These are phyloP conservation scores for Sarcophilus harrisii DNA, from an alignment of 2,797 vertebrate genomes.

Conservation along the genomic window DNA sequence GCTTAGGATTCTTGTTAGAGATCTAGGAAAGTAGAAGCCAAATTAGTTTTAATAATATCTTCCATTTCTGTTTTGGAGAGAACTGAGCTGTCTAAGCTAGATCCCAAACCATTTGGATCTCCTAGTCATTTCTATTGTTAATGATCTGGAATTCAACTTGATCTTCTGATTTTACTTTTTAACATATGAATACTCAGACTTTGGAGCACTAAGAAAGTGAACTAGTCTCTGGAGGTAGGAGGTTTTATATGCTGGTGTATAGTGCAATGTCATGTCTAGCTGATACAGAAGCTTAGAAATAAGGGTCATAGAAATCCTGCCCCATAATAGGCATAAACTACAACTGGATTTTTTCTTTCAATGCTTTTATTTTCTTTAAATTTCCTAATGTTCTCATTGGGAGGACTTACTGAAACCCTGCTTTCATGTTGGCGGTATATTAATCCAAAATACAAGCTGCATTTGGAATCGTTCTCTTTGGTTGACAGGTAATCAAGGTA, in stretches of 20 bases:
- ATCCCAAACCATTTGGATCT: background rate
- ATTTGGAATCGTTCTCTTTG: background rate
- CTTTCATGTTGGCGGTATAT: background rate
- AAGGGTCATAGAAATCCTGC: background rate
- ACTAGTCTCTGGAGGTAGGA: background rate
- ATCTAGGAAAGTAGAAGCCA: background rate
- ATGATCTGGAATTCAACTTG: constrained; percentile 19
- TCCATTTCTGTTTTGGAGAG: constrained; percentile 2
- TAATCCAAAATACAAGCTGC: background rate
- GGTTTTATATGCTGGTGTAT: background rate
- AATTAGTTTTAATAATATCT: background rate
- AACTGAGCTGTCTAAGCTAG: background rate
- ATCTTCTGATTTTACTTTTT: background rate
- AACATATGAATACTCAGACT: background rate
- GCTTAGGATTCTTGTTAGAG: background rate
- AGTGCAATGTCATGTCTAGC: background rate
- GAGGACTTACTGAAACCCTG: background rate
- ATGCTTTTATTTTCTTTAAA: background rate
- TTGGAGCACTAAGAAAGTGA: background rate
- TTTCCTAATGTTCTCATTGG: background rate
- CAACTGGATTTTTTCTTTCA: background rate
- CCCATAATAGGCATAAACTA: background rate
- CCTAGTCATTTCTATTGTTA: constrained; percentile 16
- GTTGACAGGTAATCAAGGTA: background rate
- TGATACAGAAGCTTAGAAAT: background rate